Evolutionary conservation across 92 coral and sea anemone genomes (phyloP).

Genomic region (Nematostella vectensis): DNA sequence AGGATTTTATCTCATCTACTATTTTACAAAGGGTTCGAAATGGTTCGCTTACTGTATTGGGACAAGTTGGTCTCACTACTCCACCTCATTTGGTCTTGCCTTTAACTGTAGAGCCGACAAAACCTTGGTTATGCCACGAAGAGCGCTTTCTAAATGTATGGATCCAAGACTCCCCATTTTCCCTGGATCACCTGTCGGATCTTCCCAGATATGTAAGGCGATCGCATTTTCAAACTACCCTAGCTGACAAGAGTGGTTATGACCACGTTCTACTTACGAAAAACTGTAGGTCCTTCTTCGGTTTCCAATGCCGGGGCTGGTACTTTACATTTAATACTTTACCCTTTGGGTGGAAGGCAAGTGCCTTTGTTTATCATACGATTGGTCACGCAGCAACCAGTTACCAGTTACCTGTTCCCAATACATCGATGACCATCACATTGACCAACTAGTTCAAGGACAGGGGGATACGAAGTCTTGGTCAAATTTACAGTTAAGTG

Average conservation of each 20-base stretch:
- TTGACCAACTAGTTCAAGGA: not conserved
- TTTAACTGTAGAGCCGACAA: conserved; percentile 2
- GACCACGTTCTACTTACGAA: conserved; percentile 6
- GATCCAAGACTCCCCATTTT: conserved; percentile 13
- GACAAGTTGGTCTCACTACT: conserved; percentile 3
- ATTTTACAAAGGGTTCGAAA: conserved; percentile 7
- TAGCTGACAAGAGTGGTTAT: conserved; percentile 4
- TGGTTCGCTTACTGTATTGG: conserved; percentile 14
- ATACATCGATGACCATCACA: conserved; percentile 3
- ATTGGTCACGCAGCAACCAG: conserved; percentile 8
- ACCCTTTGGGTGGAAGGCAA: conserved; percentile 17
- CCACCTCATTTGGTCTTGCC: conserved; percentile 13
- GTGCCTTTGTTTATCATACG: conserved; percentile 4
- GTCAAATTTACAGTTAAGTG: not conserved
- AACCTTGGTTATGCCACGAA: conserved; percentile 18
- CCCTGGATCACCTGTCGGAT: conserved; percentile 9
- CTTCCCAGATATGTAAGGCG: conserved; percentile 1
- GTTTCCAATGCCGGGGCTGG: conserved; percentile 11
- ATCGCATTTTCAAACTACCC: conserved; percentile 5
- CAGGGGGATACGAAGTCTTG: not conserved
- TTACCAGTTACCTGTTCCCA: conserved; percentile 5
- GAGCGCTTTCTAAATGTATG: conserved; percentile 12
- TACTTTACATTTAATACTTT: conserved; percentile 3
- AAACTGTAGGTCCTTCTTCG: conserved; percentile 1
- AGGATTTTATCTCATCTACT: conserved; percentile 9